Conservation (phyloP, 2,113 vertebrate species). For the Mugil cephalus region DNA sequence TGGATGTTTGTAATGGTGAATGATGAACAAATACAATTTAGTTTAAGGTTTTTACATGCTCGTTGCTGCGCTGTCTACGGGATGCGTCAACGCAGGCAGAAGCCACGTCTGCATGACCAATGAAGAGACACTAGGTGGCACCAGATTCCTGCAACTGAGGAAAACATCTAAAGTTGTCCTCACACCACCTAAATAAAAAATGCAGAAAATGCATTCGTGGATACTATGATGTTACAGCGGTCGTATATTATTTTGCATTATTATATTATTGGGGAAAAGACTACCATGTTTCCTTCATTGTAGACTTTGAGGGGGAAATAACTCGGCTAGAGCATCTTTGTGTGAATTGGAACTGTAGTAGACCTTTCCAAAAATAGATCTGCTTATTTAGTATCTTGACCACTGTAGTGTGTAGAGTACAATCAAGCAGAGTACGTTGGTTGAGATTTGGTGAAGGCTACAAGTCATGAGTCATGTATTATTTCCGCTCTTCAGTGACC, state of each 20-base stretch:
- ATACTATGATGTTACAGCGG: neutral
- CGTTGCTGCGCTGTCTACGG: neutral
- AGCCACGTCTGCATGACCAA: neutral
- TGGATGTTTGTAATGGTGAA: neutral
- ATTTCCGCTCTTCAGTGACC: too few species aligned
- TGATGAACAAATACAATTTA: neutral
- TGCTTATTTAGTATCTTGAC: too few species aligned
- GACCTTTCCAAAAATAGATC: too few species aligned
- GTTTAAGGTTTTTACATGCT: neutral
- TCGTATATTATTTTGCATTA: neutral
- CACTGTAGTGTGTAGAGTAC: too few species aligned
- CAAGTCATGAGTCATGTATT: too few species aligned
- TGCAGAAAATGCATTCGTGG: neutral
- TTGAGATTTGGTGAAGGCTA: too few species aligned
- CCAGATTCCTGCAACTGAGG: conserved; percentile 23
- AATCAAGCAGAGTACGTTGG: too few species aligned
- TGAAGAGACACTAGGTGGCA: conserved; percentile 53
- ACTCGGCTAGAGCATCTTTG: too few species aligned
- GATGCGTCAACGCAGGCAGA: neutral
- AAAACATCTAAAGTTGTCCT: neutral
- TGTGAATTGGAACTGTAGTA: too few species aligned
- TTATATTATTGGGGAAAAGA: neutral
- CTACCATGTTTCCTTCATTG: too few species aligned
- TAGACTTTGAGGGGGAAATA: too few species aligned
- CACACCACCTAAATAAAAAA: neutral